A percentile compares a stretch with the other conserved stretches of the same genome.
phyloP scores from a whole-genome alignment of 2,113 vertebrate species.

The Chascanopsetta lugubris region DNA sequence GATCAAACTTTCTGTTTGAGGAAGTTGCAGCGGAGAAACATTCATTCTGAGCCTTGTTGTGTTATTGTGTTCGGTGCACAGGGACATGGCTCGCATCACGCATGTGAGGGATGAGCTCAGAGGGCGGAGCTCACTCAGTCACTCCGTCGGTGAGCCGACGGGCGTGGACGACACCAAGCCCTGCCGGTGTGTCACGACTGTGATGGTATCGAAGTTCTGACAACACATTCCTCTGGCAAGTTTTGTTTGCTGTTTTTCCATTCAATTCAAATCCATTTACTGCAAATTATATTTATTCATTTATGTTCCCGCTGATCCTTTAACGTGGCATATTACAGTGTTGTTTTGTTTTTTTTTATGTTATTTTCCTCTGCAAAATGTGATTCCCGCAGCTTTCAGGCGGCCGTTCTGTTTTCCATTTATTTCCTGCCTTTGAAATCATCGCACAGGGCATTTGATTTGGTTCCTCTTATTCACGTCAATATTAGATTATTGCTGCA shows the following conservation, averaged over 20 bases:
- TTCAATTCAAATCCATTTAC: slow-evolving; percentile 11
- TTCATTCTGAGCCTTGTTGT: not conserved
- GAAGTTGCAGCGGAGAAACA: not conserved
- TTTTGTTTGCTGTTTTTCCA: not conserved
- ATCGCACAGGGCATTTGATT: not conserved
- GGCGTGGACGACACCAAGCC: not conserved
- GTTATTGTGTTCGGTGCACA: not conserved
- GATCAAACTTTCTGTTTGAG: not conserved
- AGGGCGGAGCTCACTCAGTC: not conserved
- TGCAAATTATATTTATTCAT: slow-evolving; percentile 6
- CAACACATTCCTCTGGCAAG: not conserved
- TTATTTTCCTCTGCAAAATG: not conserved
- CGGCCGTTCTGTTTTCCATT: not conserved
- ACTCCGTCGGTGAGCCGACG: not conserved
- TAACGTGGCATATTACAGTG: not conserved
- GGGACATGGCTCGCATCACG: not conserved
- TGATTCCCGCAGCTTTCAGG: not conserved
- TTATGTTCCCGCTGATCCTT: not conserved
- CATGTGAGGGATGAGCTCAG: not conserved
- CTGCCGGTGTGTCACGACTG: not conserved
- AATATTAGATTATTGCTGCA: not conserved
- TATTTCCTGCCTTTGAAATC: not conserved
- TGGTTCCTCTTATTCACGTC: not conserved
- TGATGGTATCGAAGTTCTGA: not conserved
- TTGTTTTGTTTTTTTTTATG: not conserved